A percentile compares a stretch with the other conserved stretches of the same genome.
Evolutionary conservation across 2,888 invertebrate genomes (phyloP).

Genomic region (Eueremaeus valkanovi): DNA sequence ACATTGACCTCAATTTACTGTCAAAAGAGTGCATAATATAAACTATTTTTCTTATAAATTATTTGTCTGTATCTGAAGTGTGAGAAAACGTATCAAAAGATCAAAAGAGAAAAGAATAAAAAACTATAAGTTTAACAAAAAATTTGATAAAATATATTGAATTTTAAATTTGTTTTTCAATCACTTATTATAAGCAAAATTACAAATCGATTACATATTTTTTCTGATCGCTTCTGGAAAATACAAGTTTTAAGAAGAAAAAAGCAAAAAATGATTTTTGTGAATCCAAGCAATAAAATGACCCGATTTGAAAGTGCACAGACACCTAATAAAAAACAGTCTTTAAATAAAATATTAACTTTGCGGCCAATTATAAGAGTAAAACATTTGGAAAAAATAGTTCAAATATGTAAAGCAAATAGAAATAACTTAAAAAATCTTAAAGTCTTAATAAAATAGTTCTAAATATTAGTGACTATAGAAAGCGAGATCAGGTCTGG

Average conservation of each 20-base stretch:
- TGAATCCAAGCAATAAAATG: not conserved
- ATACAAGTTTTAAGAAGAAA: constrained; percentile 1
- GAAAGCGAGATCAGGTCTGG: constrained; percentile 20
- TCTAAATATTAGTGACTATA: not conserved
- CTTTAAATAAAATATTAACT: not conserved
- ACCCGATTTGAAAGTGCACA: constrained; percentile 16
- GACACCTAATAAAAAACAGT: not conserved
- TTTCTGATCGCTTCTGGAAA: not conserved
- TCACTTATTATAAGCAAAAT: too few species aligned
- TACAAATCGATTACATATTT: constrained; percentile 23
- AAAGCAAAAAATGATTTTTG: too few species aligned
- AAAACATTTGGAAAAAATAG: not conserved
- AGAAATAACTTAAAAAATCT: not conserved
- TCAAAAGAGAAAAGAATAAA: not conserved
- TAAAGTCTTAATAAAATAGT: not conserved
- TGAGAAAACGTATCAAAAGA: not conserved
- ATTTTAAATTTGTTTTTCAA: too few species aligned
- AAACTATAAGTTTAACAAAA: not conserved
- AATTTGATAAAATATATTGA: not conserved
- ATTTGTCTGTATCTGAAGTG: not conserved
- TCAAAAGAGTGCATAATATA: not conserved
- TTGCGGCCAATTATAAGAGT: too few species aligned
- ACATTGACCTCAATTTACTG: constrained; percentile 31
- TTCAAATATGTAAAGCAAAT: constrained; percentile 16
- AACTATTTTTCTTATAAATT: not conserved